Evolutionary conservation across 2,888 invertebrate genomes (phyloP), one percentile per base, ranked within the genome.

Genomic region (Nyleta sp.): DNA sequence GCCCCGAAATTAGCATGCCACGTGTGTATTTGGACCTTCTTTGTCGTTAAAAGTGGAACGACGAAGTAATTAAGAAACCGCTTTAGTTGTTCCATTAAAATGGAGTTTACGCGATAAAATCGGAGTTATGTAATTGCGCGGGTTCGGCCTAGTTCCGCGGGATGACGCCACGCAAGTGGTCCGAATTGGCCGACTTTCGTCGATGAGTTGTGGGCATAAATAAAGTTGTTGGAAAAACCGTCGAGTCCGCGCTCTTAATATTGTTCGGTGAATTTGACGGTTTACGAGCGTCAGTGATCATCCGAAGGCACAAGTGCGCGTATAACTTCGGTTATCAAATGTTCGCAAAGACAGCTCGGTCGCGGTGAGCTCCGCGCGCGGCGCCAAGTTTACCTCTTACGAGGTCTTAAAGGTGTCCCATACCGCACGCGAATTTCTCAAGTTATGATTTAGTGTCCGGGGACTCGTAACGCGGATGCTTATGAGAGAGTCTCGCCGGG

Each of bases 371-470:
- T 33, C 31, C 42, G 48, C 46, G 55, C 52, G 28, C 46, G 64
- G 44, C 44, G 76, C 79, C 70, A 84, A 87, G 83, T 86, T 87
- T 84, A 73, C 84, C 84, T 82, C 78, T 46, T 80, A 46, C 71
- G 83, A 87, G 86, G 85, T 88, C 86, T 86, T 87, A 84, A 85
- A 86, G 86, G 84, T 86, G 86, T 84, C 85, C 83, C 83, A 80
- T 74, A 83, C 78, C 80, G 83, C 85, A 85, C 85, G 85, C 84
- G 86, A 88, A 88, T 89, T 88, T 88, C 87, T 87, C 87, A 87
- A 89, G 88, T 89, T 89, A 87, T 89, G 88, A 89, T 89, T 88
- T 89, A 89, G 84, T 84, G 84, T 85, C 84, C 81, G 81, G 79
- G 78, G 81, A 76, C 75, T 72, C 74, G 77, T 73, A 80, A 77